These are phyloP conservation scores for Drosophila yooni DNA, from an alignment of 2,888 invertebrate species.

Conservation along the genomic window DNA sequence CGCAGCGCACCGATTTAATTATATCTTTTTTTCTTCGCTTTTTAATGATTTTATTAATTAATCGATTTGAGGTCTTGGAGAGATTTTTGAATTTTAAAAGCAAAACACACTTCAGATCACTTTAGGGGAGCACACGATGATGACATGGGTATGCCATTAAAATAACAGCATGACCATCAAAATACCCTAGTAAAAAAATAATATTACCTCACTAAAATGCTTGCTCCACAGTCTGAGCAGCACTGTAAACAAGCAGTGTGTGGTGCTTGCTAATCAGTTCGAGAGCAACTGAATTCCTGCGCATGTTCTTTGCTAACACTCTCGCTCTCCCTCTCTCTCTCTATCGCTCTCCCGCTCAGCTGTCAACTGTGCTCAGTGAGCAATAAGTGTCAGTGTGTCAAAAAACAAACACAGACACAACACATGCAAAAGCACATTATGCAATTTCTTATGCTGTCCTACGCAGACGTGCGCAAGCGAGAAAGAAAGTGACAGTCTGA, in stretches of 20 bases:
- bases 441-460: constrained; percentile 71
- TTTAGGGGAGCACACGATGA: constrained; percentile 27
- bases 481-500: constrained; percentile 46
- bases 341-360: constrained; percentile 14
- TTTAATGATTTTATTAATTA: constrained; percentile 51
- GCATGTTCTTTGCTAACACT: constrained; percentile 44
- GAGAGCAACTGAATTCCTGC: constrained; percentile 36
- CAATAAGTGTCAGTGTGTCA: constrained; percentile 84
- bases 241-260: constrained; percentile 68
- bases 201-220: background rate
- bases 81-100: constrained; percentile 45
- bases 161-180: constrained; percentile 6
- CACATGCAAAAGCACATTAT: constrained; percentile 57
- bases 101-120: constrained; percentile 53
- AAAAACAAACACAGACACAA: constrained; percentile 31
- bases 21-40: constrained; percentile 33
- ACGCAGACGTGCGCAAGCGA: constrained; percentile 37
- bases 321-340: constrained; percentile 19
- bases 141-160: constrained; percentile 21
- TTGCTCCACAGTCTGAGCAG: constrained; percentile 37
- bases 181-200: constrained; percentile 20
- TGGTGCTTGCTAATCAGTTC: constrained; percentile 62
- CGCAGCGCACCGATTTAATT: constrained; percentile 64
- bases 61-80: constrained; percentile 42
- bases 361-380: constrained; percentile 40